Evolutionary conservation across 2,797 vertebrate species (phyloP).

Genomic region (Eptatretus atami): DNA sequence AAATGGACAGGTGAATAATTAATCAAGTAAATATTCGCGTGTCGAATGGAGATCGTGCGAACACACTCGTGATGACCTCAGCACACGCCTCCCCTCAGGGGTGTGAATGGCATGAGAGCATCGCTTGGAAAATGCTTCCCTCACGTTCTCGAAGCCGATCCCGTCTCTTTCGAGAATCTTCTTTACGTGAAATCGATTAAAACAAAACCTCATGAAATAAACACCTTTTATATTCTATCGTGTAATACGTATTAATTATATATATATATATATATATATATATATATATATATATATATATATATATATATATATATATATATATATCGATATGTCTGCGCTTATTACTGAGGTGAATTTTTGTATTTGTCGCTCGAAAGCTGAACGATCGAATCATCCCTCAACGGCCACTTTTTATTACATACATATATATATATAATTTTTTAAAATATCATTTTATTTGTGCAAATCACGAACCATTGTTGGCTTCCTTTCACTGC

Average conservation of each 20-base stretch:
- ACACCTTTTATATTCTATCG: not conserved
- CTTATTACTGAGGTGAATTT: too few relatives aligned
- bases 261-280: not conserved
- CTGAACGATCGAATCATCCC: too few relatives aligned
- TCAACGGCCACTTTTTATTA: too few relatives aligned
- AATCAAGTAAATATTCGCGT: too few relatives aligned
- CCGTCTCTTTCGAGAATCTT: not conserved
- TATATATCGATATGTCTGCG: not conserved
- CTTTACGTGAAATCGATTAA: not conserved
- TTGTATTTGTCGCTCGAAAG: too few relatives aligned
- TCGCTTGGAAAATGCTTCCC: too few relatives aligned
- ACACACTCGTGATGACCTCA: not conserved
- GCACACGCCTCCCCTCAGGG: too few relatives aligned
- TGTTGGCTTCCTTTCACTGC: too few relatives aligned
- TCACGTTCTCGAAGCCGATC: not conserved
- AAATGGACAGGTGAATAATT: not conserved
- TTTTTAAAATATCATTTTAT: too few relatives aligned
- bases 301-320: constrained; percentile 6
- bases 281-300: constrained; percentile 7
- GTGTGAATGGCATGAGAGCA: too few relatives aligned
- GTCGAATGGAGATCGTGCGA: not conserved
- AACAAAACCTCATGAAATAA: not conserved
- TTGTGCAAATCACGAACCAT: not conserved
- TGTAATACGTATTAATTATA: not conserved
- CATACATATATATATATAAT: not conserved